Evolutionary conservation across 2,113 vertebrate species (phyloP).

Genomic region (Paradoxurus hermaphroditus): DNA sequence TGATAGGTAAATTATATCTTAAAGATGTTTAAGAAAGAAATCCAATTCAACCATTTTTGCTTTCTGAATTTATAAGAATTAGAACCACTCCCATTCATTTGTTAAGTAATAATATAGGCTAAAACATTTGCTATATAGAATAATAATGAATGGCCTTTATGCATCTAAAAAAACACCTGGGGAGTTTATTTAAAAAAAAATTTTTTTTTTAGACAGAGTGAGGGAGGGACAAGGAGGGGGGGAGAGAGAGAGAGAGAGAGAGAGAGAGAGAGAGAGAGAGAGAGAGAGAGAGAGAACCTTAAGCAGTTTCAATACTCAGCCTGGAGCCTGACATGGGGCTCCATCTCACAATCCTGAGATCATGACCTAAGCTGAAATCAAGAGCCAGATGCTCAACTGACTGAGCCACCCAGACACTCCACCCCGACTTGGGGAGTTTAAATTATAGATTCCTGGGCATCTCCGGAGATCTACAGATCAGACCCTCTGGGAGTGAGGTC

Average conservation of each 20-base stretch:
- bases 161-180: neutral
- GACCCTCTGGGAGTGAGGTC: neutral
- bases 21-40: neutral
- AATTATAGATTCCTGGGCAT: neutral
- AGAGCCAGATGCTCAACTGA: too few species aligned
- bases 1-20: neutral
- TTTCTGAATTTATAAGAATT: conserved; percentile 27
- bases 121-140: neutral
- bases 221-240: too few species aligned
- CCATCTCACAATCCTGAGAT: too few species aligned
- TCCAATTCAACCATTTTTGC: neutral
- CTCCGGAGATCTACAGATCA: neutral
- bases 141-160: neutral
- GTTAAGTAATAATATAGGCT: neutral
- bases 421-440: neutral
- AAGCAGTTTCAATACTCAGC: too few species aligned
- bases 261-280: too few species aligned
- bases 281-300: too few species aligned
- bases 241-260: too few species aligned
- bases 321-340: too few species aligned
- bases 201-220: too few species aligned
- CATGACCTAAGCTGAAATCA: too few species aligned
- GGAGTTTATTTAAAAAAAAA: too few species aligned
- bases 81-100: neutral
- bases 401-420: too few species aligned